Evolutionary conservation across 2,888 invertebrate genomes (phyloP).

Genomic region (Bembecia ichneumoniformis): DNA sequence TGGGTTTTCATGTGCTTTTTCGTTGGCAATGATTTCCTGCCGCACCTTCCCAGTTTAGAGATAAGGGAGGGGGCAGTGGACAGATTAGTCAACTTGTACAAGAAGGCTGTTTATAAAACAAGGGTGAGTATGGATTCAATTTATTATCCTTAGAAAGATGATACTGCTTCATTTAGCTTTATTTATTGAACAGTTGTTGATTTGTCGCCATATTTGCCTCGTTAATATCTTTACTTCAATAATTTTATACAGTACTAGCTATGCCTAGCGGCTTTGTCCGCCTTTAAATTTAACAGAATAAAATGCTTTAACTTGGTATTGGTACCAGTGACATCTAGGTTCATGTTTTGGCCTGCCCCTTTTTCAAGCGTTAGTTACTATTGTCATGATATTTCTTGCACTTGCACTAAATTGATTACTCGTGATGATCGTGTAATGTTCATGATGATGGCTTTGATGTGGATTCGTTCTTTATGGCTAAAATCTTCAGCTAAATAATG

Average conservation of each 20-base stretch:
- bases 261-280: background rate
- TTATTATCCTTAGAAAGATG: no score
- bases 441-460: background rate
- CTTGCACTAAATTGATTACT: background rate
- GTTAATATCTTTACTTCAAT: no score
- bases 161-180: no score
- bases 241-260: no score
- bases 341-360: background rate
- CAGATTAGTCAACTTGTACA: constrained; percentile 91
- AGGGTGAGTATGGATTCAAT: constrained; percentile 67
- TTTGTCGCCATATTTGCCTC: no score
- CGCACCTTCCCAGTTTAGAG: constrained; percentile 97
- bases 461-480: no score
- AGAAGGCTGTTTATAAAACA: constrained; percentile 94
- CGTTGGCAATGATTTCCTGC: constrained; percentile 98
- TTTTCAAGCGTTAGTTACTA: no score
- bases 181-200: no score
- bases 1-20: constrained; percentile 99
- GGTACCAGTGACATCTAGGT: no score
- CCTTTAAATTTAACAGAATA: background rate
- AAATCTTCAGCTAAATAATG: no score
- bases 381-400: background rate
- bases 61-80: constrained; percentile 98
- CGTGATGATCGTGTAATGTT: background rate
- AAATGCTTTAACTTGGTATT: no score